Conservation (phyloP, 37 sponge, comb jelly and placozoan genomes). For the Spongilla lacustris region DNA sequence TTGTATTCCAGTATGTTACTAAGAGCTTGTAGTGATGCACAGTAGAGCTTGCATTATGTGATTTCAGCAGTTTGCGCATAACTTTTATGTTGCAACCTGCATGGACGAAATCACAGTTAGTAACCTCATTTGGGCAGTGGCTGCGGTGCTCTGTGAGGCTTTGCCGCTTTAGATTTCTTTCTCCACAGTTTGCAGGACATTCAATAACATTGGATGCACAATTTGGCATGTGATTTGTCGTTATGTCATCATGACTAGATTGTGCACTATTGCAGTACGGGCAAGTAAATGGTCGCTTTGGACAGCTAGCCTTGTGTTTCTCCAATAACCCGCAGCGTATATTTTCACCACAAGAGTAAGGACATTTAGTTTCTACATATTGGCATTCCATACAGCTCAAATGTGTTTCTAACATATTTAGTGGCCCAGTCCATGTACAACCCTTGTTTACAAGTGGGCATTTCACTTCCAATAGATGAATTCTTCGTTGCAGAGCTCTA, state of each 20-base stretch:
- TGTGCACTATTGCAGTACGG: background rate
- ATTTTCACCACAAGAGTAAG: background rate
- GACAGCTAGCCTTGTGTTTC: background rate
- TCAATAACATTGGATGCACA: background rate
- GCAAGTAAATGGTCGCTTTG: background rate
- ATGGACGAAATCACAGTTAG: background rate
- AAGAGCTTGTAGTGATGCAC: background rate
- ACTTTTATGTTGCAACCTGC: background rate
- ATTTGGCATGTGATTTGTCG: background rate
- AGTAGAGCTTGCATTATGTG: background rate
- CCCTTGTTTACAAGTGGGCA: background rate
- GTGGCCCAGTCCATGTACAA: background rate
- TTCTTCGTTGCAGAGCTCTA: background rate
- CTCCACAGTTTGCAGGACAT: background rate
- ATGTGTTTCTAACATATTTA: background rate
- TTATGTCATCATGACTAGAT: background rate
- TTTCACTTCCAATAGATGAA: background rate
- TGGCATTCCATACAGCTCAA: background rate
- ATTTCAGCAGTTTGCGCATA: background rate
- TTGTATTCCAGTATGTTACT: background rate
- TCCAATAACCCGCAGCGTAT: background rate
- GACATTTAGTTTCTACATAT: background rate
- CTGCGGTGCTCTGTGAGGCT: background rate
- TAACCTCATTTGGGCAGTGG: background rate
- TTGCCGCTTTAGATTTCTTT: background rate